These are phyloP conservation scores for Lasioglossum lativentre DNA, from an alignment of 2,888 invertebrate species.

Conservation along the genomic window DNA sequence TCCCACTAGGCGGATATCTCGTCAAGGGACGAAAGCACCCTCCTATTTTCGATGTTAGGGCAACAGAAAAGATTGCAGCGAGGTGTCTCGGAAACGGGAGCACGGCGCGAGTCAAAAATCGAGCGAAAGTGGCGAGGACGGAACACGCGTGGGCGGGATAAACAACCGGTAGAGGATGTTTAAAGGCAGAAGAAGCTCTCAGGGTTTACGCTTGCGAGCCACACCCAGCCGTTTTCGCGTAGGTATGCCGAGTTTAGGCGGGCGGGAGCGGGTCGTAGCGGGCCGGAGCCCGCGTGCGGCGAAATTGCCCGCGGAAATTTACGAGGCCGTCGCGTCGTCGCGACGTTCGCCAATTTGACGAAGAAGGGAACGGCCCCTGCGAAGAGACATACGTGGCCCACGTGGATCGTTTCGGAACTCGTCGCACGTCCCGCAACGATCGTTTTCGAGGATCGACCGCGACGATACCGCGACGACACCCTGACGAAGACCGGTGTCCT, in stretches of 20 bases:
- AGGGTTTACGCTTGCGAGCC: conserved; percentile 36
- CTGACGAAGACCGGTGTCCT: conserved; percentile 17
- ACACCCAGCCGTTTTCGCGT: conserved; percentile 33
- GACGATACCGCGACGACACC: conserved; percentile 33
- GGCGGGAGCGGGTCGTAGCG: neutral
- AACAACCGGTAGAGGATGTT: neutral
- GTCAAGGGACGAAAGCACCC: neutral
- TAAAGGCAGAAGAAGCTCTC: neutral
- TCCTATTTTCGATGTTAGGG: neutral
- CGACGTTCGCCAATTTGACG: conserved; percentile 67
- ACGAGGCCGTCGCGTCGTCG: conserved; percentile 58
- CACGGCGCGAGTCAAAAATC: neutral
- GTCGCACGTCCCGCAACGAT: conserved; percentile 64
- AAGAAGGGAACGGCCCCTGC: conserved; percentile 52
- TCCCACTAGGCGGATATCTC: neutral
- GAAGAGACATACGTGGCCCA: conserved; percentile 42
- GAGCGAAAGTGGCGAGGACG: neutral
- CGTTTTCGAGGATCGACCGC: conserved; percentile 58
- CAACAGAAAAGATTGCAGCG: neutral
- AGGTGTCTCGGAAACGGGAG: neutral
- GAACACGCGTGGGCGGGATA: neutral
- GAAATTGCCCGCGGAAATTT: conserved; percentile 58
- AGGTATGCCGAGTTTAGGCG: neutral
- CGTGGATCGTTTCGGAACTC: conserved; percentile 53
- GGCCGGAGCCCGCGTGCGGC: neutral